Conservation (phyloP, 2,113 vertebrate species). For the Tichodroma muraria region DNA sequence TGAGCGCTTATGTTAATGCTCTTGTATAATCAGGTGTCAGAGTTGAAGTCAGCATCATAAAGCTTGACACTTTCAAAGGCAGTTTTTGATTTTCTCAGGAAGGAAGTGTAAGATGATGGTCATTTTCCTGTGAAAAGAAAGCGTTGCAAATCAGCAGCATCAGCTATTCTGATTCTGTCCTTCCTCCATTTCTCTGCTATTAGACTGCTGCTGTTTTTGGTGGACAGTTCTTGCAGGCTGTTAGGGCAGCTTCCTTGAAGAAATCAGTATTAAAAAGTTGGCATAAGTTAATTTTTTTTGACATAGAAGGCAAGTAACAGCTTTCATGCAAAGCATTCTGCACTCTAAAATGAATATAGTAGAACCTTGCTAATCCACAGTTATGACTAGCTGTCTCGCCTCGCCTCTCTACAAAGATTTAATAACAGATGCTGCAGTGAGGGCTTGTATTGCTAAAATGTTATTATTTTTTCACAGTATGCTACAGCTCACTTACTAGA, state of each 20-base stretch:
- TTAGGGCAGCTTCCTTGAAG: not conserved
- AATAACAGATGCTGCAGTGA: conserved; percentile 49
- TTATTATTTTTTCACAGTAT: conserved; percentile 26
- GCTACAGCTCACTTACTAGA: not conserved
- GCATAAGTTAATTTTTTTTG: not conserved
- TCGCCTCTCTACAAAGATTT: conserved; percentile 40
- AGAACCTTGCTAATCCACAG: conserved; percentile 35
- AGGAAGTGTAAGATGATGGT: not conserved
- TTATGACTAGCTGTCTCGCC: conserved; percentile 23
- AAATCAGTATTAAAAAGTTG: conserved; percentile 2
- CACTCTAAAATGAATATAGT: not conserved
- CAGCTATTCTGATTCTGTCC: not conserved
- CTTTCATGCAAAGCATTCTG: not conserved
- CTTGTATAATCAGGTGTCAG: not conserved
- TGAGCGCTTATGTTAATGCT: not conserved
- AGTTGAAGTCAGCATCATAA: not conserved
- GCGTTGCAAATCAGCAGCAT: not conserved
- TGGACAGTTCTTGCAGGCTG: not conserved
- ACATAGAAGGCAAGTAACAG: not conserved
- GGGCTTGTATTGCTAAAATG: conserved; percentile 27
- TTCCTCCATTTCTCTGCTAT: not conserved
- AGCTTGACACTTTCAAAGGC: not conserved
- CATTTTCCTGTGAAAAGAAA: not conserved
- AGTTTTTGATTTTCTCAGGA: not conserved
- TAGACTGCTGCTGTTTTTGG: not conserved